Percentiles rank a stretch among this genome's conserved stretches.
These are phyloP conservation scores for Lates japonicus DNA, from an alignment of 2,797 vertebrate genomes.

Conservation along the genomic window DNA sequence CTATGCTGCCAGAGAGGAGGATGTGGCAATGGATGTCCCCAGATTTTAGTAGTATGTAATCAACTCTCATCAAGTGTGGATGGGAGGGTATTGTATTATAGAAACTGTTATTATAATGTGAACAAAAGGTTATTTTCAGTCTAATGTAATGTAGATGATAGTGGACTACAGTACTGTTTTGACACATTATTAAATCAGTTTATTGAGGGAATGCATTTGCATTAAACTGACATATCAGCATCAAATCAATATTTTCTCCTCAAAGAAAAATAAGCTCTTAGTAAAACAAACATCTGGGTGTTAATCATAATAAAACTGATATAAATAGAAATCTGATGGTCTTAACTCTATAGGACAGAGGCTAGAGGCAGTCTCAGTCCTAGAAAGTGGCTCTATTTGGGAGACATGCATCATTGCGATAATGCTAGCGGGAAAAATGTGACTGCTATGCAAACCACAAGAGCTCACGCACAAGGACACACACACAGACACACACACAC, in stretches of 20 bases:
- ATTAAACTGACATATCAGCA: neutral
- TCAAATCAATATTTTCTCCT: neutral
- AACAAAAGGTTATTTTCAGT: neutral
- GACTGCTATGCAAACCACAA: slow-evolving; percentile 44
- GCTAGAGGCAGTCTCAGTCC: neutral
- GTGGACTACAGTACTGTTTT: neutral
- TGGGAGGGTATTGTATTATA: neutral
- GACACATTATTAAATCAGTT: neutral
- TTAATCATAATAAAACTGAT: neutral
- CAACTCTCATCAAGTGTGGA: neutral
- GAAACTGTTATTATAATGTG: neutral
- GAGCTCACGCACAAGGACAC: slow-evolving; percentile 5
- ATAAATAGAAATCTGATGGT: neutral
- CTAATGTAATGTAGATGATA: neutral
- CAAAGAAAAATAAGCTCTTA: neutral
- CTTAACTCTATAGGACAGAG: neutral
- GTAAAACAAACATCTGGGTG: neutral
- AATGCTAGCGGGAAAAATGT: slow-evolving; percentile 37
- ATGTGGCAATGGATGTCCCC: neutral
- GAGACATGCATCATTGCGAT: slow-evolving; percentile 1
- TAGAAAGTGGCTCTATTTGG: slow-evolving; percentile 5
- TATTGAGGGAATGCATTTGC: neutral
- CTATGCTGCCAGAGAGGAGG: neutral
- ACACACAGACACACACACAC: no score
- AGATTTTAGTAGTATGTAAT: neutral